Base-by-base conservation (phyloP, 2,113 vertebrate species). In the Callopanchax toddi region DNA sequence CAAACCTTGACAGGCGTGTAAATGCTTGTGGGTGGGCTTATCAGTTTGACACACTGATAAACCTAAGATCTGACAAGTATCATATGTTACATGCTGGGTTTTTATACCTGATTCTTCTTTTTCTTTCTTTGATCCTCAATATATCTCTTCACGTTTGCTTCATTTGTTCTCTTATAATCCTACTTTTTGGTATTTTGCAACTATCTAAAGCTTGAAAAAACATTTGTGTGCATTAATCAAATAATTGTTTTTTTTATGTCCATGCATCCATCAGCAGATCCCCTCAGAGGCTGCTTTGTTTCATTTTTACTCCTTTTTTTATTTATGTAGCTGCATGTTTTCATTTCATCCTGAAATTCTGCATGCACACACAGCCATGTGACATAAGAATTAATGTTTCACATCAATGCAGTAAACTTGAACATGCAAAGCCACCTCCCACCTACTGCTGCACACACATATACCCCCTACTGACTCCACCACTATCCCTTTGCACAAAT, bases 401-500 rank as follows among this genome's bases (percentile, higher is more conserved):
- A 81, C 50, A 84, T 66, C 72, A 83, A 83, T 84, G 86, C 78
- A 81, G 84, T 79, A 66, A 89, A 84, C 84, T 87, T 89, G 74
- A 80, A 86, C 79, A 84, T 86, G 79, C 74, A 76, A 67, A 10
- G 49, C 63, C 51, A 39, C 70, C 70, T 39, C 54, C 60, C 55
- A 56, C 11, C 58, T 58, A 67, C 54, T 67, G 61, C 73, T 60
- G 53, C 79, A 65, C 62, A 68, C 58, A 71, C 49, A 81, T 11
- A 48, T 9, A 61, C 39, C 61, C 21, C 46, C 67, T 20, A 42
- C 9, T 36, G 61, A 71, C 52, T 69, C 66, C 60, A 60, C 13
- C 45, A 60, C n/a, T 50, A 58, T 57, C 54, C 51, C 58, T 45
- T 22, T 26, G 74, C 68, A 77, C 74, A 32, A 70, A 67, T 53